Base-by-base conservation (phyloP, 2,888 invertebrate genomes). In the Acanthosoma haemorrhoidale region DNA sequence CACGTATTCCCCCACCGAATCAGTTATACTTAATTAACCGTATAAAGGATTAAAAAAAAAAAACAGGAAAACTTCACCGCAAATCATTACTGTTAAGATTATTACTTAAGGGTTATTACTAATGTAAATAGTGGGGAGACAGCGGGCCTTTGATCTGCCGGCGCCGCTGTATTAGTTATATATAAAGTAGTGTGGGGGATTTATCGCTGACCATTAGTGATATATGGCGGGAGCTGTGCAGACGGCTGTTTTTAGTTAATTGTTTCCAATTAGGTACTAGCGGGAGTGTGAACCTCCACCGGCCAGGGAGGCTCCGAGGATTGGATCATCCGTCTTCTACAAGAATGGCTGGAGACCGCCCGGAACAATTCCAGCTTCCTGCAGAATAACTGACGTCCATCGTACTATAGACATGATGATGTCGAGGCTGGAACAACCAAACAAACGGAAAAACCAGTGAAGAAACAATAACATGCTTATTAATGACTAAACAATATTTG, bases 191-290 rank as follows among this genome's bases (percentile, higher is more conserved):
- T 51, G 51, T 3, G 4, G 51, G 25, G 38, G 21, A 61, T 61
- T 61, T 61, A 61, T 61, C 36, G 61, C 18, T 21, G 5, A 8
- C 2, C 11, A 21, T 36, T 34, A 61, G 61, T 61, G 61, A 61
- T 61, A 61, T 61, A 61, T 61, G 61, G 36, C 21, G 38, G 36
- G 61, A 16, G 61, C 36, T 61, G 11, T n/a, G n/a, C n/a, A n/a
- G n/a, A 21, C 34, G 16, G 32, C 59, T 36, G 34, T 21, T 61
- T 36, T 36, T 61, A 32, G 61, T 61, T 61, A 61, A 61, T 61
- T 61, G 61, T 36, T 61, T 61, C 36, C 61, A 61, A 61, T 61
- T 61, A 61, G 61, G 21, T 36, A 8, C 36, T 34, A n/a, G 32
- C 6, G 4, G 4, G 32, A 21, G 21, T 36, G 61, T 61, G 61